A percentile compares a stretch with the other conserved stretches of the same genome.
These are phyloP conservation scores for Petrolisthes manimaculis DNA, from an alignment of 2,888 invertebrate genomes.

Conservation along the genomic window DNA sequence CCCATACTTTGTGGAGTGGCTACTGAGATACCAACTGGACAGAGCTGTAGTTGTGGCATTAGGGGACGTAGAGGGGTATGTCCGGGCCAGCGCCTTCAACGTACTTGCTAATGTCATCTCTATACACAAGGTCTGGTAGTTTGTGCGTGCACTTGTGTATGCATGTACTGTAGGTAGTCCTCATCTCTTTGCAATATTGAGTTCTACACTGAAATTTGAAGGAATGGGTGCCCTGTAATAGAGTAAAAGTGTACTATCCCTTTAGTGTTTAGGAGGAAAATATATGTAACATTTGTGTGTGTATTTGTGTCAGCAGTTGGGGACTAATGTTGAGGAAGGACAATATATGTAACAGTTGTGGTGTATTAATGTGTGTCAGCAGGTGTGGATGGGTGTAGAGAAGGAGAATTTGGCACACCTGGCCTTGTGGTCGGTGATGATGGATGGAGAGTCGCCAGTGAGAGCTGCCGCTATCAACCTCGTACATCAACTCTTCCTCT, in stretches of 20 bases:
- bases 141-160: background rate
- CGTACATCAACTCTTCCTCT: slow-evolving; percentile 37
- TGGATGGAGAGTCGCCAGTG: slow-evolving; percentile 40
- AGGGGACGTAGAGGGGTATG: slow-evolving; percentile 53
- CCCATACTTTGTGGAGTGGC: slow-evolving; percentile 54
- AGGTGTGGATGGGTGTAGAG: slow-evolving; percentile 33
- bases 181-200: too few species aligned
- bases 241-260: background rate
- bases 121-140: slow-evolving; percentile 37
- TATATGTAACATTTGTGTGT: background rate
- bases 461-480: slow-evolving; percentile 41
- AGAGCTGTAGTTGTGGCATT: slow-evolving; percentile 47
- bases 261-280: background rate
- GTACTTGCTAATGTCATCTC: slow-evolving; percentile 46
- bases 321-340: background rate
- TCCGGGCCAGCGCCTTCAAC: slow-evolving; percentile 45
- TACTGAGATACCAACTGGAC: slow-evolving; percentile 40
- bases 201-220: background rate
- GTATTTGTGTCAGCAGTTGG: background rate
- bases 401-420: slow-evolving; percentile 35
- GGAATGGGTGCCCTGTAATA: background rate
- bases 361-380: background rate
- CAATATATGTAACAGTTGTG: background rate
- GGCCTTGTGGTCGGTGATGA: slow-evolving; percentile 21
- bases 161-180: background rate